Evolutionary conservation across 2,113 vertebrate genomes (phyloP), one percentile per base, ranked within the genome.

Genomic region (Crotalus viridis): DNA sequence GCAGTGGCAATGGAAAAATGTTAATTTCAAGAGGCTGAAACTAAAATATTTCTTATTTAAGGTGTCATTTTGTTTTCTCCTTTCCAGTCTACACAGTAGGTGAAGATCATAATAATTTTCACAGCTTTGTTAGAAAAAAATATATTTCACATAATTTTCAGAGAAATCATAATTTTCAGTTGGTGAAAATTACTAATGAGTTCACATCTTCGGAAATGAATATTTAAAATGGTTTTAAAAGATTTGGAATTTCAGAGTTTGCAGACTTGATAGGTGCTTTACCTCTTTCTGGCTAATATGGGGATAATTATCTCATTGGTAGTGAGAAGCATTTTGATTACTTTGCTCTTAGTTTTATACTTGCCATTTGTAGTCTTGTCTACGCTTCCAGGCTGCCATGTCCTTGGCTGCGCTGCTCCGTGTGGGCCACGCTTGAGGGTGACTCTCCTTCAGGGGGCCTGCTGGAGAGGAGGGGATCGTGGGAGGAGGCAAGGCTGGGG

Each of bases 11-110:
- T 95, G 90, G 81, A 91, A 89, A 95, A 94, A 87, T 94, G 90
- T 93, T 95, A 89, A 24, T 0, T 92, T 95, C 95, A 87, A 91
- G 91, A 92, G 93, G 93, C 94, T 0, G 9, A 94, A 91, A 57
- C 57, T 93, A 0, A 0, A 74, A 94, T 95, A 92, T 51, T 94
- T 93, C 91, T 93, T 93, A 95, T 90, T 93, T 86, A 92, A 85
- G 94, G 90, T 94, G 57, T 0, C 94, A 54, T 81, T 94, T 95
- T 95, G 94, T 95, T 96, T 96, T 94, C 94, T 59, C 91, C 87
- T 39, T 91, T 85, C 90, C 89, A 88, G 94, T 88, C 92, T 94
- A 93, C 52, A 91, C 2, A 0, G 87, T 93, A 55, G 94, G 88
- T 74, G 19, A 87, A 81, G 10, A 33, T 43, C 88, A 39, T 39